phyloP scores from a whole-genome alignment of 2,797 vertebrate species.

The Falco columbarius region DNA sequence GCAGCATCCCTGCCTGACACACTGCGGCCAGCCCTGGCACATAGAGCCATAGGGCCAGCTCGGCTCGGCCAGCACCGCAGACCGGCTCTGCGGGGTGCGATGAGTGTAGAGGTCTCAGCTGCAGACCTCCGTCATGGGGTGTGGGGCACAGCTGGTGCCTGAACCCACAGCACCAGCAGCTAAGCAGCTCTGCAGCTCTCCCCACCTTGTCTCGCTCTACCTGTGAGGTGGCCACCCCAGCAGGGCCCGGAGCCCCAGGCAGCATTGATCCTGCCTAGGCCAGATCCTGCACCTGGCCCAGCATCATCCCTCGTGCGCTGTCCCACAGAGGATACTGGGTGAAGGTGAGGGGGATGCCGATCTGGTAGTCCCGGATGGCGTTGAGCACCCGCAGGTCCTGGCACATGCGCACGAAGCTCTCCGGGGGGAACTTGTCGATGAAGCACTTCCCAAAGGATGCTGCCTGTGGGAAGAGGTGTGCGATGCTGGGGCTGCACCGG shows the following conservation, averaged over 20 bases:
- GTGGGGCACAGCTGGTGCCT: neutral
- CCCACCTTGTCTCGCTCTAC: neutral
- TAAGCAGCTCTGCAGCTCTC: neutral
- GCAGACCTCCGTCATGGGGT: too few species aligned
- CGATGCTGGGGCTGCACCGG: rapidly evolving
- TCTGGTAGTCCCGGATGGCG: slow-evolving; percentile 85
- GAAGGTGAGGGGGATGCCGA: slow-evolving; percentile 92
- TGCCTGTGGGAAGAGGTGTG: slow-evolving; percentile 72
- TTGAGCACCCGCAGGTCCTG: slow-evolving; percentile 92
- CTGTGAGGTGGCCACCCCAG: neutral
- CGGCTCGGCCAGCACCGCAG: neutral
- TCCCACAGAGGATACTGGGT: slow-evolving; percentile 84
- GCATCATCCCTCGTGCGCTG: rapidly evolving
- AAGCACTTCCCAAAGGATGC: slow-evolving; percentile 97
- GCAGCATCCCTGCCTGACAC: neutral
- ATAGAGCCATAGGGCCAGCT: rapidly evolving
- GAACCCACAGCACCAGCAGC: rapidly evolving
- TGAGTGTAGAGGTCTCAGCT: neutral
- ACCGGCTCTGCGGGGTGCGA: neutral
- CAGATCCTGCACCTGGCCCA: neutral
- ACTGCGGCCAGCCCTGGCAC: too few species aligned
- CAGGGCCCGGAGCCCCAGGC: neutral
- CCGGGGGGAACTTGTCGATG: slow-evolving; percentile 88
- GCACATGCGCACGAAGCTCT: slow-evolving; percentile 88
- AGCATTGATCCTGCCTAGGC: neutral